Base-by-base conservation (phyloP, 2,888 invertebrate genomes). In the Andrena chrysosceles region DNA sequence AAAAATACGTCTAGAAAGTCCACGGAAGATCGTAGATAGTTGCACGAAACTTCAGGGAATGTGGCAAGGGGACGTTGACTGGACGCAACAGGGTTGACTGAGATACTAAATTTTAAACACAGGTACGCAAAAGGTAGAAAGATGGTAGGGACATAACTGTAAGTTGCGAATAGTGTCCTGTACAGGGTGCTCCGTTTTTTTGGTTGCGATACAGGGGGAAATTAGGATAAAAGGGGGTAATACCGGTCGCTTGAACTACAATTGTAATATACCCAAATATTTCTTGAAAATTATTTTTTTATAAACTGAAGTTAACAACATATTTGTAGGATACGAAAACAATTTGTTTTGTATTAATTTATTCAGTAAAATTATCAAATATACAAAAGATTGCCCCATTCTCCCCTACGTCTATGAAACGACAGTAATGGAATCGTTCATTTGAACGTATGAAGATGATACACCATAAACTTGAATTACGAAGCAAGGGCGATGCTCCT, bases 1-100 rank as follows among this genome's bases (percentile, higher is more conserved):
- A 80, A 63, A 76, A 68, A 82, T 83, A 72, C 8, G 76, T 70
- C 82, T 64, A 66, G 71, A 64, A 75, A 72, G 81, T 66, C 71
- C 1, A 42, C 59, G 5, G 42, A 66, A 62, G 31, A 67, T 48
- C n/a, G 49, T 26, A 49, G 29, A 60, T 42, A 16, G 59, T 42
- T 20, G 69, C 10, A 13, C 5, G 29, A 59, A 73, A 74, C 29
- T 60, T 77, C 8, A 20, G 3, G 31, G 1, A 26, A 56, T 29
- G 49, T 64, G 29, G 42, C n/a, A 35, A 0, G 23, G 6, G 0
- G 16, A 6, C 10, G 7, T 60, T 13, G 10, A 23, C n/a, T 0
- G 13, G 13, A 13, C 13, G 16, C 1, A 56, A 20, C 16, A 13
- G 2, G 23, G 6, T 62, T 10, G 7, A 2, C 13, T 20, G 7